A percentile compares a stretch with the other conserved stretches of the same genome.
Evolutionary conservation across 2,888 invertebrate species (phyloP).

Genomic region (Norana najaformis): DNA sequence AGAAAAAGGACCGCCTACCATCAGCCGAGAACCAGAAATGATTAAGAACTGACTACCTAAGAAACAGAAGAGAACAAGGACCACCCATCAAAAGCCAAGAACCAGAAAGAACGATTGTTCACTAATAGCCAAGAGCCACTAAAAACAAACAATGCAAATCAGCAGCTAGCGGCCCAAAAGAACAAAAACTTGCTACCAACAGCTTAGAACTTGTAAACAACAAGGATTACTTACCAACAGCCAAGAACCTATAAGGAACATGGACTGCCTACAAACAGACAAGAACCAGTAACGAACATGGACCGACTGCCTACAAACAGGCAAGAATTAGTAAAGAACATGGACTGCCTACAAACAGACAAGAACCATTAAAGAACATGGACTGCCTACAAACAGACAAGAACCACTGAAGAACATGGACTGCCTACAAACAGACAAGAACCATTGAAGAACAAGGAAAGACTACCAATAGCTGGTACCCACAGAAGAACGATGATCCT

Average conservation of each 20-base stretch:
- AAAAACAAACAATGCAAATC: too few species aligned
- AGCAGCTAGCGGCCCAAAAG: too few species aligned
- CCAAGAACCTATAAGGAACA: too few species aligned
- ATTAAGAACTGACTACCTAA: neutral
- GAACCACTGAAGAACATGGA: neutral
- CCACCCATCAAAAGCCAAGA: too few species aligned
- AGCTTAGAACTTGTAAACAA: neutral
- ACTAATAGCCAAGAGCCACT: too few species aligned
- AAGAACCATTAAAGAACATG: neutral
- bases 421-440: neutral
- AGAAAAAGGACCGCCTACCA: neutral
- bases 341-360: neutral
- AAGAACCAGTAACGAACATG: too few species aligned
- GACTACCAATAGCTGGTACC: neutral
- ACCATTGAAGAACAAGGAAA: neutral
- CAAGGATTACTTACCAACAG: too few species aligned
- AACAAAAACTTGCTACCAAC: too few species aligned
- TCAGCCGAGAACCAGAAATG: neutral
- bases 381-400: neutral
- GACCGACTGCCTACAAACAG: too few species aligned
- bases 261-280: too few species aligned
- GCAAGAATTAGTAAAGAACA: neutral
- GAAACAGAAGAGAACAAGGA: too few species aligned
- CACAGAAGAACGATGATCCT: neutral
- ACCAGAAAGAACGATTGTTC: too few species aligned